These are phyloP conservation scores for Hedychridium roseum DNA, from an alignment of 2,888 invertebrate species.

Conservation along the genomic window DNA sequence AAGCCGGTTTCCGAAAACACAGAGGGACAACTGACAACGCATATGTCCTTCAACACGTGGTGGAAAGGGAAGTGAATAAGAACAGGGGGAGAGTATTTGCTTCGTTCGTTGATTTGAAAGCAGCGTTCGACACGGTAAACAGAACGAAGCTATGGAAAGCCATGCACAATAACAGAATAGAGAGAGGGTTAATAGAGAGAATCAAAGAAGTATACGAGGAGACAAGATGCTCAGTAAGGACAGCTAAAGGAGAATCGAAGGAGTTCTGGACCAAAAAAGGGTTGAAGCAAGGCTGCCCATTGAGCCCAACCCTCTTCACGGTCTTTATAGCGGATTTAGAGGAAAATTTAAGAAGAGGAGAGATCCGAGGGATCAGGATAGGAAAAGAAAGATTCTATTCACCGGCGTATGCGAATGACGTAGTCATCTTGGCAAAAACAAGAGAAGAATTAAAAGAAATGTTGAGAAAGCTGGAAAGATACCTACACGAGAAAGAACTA, in stretches of 20 bases:
- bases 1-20: constrained; percentile 26
- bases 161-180: constrained; percentile 8
- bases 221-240: not conserved
- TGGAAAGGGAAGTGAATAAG: constrained; percentile 6
- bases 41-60: constrained; percentile 13
- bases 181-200: not conserved
- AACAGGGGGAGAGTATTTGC: constrained; percentile 6
- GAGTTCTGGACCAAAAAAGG: constrained; percentile 9
- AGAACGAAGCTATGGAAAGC: constrained; percentile 23
- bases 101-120: constrained; percentile 23
- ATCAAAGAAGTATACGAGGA: not conserved
- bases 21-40: constrained; percentile 24
- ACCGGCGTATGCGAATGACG: constrained; percentile 25
- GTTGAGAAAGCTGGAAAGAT: constrained; percentile 13
- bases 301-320: constrained; percentile 17
- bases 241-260: not conserved
- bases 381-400: constrained; percentile 19
- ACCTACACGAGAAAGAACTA: constrained; percentile 9
- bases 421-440: constrained; percentile 19
- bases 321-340: constrained; percentile 22
- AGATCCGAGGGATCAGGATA: constrained; percentile 20
- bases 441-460: constrained; percentile 12
- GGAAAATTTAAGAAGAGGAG: constrained; percentile 8
- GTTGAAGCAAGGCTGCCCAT: constrained; percentile 20
- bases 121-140: constrained; percentile 31